A percentile compares a stretch with the other conserved stretches of the same genome.
phyloP scores from a whole-genome alignment of 1,140 invertebrate species.

The Tetranychus cinnabarinus region DNA sequence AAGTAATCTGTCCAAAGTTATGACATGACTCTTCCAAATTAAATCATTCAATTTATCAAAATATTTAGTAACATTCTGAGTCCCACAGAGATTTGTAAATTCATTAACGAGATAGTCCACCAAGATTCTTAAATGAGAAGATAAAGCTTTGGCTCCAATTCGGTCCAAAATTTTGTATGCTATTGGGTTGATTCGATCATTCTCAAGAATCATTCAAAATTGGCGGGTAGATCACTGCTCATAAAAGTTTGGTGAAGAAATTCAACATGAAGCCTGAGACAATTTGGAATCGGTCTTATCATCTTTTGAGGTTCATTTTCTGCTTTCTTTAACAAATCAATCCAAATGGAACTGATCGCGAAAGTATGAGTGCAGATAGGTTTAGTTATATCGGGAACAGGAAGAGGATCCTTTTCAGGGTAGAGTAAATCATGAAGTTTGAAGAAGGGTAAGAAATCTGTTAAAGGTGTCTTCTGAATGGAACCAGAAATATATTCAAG shows the following conservation, averaged over 20 bases:
- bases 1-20: constrained; percentile 74
- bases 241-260: constrained; percentile 37
- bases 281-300: constrained; percentile 49
- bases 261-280: constrained; percentile 45
- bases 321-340: constrained; percentile 79
- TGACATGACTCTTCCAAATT: constrained; percentile 91
- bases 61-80: constrained; percentile 58
- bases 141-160: constrained; percentile 67
- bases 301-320: constrained; percentile 47
- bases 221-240: constrained; percentile 16
- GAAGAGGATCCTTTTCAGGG: constrained; percentile 64
- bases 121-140: constrained; percentile 71
- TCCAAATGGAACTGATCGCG: constrained; percentile 86
- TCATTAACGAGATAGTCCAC: constrained; percentile 83
- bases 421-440: constrained; percentile 77
- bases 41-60: constrained; percentile 85
- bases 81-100: constrained; percentile 56
- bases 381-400: constrained; percentile 64
- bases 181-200: constrained; percentile 68
- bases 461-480: constrained; percentile 72
- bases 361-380: constrained; percentile 63
- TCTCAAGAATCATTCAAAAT: constrained; percentile 56
- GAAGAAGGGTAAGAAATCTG: constrained; percentile 66
- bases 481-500: constrained; percentile 87
- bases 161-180: constrained; percentile 83